Conservation (phyloP, 2,797 vertebrate genomes). For the Neosalanx taihuensis region DNA sequence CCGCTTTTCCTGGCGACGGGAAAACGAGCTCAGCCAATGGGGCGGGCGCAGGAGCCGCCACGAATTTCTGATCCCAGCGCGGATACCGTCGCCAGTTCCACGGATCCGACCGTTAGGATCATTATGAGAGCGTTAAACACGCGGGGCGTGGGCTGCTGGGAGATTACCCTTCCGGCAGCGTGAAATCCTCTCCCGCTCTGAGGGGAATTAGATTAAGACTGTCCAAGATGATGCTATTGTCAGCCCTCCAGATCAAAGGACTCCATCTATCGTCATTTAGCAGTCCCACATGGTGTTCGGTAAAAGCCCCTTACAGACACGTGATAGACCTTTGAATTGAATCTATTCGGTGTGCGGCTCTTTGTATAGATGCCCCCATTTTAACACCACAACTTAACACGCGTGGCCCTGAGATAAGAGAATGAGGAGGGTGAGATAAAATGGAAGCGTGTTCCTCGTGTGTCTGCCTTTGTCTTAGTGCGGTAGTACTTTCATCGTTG, state of each 20-base stretch:
- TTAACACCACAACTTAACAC: conserved; percentile 23
- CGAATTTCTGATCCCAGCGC: neutral
- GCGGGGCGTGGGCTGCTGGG: neutral
- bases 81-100: neutral
- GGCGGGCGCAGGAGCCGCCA: neutral
- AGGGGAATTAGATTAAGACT: conserved; percentile 61
- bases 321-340: conserved; percentile 17
- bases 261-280: conserved; percentile 47
- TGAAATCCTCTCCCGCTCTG: conserved; percentile 55
- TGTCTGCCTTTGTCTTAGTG: neutral
- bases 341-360: conserved; percentile 26
- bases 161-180: conserved; percentile 54
- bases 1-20: neutral
- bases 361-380: conserved; percentile 37
- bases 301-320: conserved; percentile 14
- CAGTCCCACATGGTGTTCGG: conserved; percentile 27
- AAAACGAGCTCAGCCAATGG: neutral
- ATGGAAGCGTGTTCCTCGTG: neutral
- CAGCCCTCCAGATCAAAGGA: conserved; percentile 52
- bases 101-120: neutral
- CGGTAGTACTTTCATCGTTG: neutral
- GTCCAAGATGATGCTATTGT: conserved; percentile 55
- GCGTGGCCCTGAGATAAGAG: conserved; percentile 30
- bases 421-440: neutral
- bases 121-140: conserved; percentile 12